Percentiles rank a stretch among this genome's conserved stretches.
Conservation (phyloP, 2,888 invertebrate species). For the Arenicola marina region DNA sequence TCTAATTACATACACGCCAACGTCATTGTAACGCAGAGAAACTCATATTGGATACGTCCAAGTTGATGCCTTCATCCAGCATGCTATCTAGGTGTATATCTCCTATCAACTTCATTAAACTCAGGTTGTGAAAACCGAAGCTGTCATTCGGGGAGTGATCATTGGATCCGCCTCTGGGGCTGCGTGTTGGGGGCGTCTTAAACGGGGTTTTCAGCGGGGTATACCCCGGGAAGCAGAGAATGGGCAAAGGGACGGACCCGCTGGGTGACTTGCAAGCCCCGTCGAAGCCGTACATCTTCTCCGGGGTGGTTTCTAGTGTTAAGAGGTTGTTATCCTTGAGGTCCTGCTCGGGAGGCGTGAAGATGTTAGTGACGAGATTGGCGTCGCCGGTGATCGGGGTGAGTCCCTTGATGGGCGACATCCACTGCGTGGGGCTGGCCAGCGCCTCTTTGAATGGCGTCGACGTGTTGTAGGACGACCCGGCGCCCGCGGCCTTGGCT, state of each 20-base stretch:
- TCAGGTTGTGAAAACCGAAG: not conserved
- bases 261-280: not conserved
- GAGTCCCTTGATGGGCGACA: not conserved
- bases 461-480: not conserved
- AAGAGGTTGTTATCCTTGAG: not conserved
- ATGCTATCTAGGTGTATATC: slow-evolving; percentile 1
- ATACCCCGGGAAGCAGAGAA: not conserved
- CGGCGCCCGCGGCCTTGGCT: too few species aligned
- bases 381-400: not conserved
- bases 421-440: not conserved
- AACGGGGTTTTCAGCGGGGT: slow-evolving; percentile 1
- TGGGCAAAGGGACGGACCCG: not conserved
- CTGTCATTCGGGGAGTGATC: not conserved
- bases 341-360: not conserved
- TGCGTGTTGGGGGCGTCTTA: not conserved
- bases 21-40: not conserved
- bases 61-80: not conserved
- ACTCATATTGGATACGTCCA: not conserved
- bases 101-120: not conserved
- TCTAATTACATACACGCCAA: too few species aligned
- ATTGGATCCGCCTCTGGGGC: not conserved
- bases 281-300: not conserved
- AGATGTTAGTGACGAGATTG: not conserved
- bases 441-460: not conserved
- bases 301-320: not conserved